Evolutionary conservation across 2,888 invertebrate species (phyloP).

Genomic region (Drosophila nigritarsus): DNA sequence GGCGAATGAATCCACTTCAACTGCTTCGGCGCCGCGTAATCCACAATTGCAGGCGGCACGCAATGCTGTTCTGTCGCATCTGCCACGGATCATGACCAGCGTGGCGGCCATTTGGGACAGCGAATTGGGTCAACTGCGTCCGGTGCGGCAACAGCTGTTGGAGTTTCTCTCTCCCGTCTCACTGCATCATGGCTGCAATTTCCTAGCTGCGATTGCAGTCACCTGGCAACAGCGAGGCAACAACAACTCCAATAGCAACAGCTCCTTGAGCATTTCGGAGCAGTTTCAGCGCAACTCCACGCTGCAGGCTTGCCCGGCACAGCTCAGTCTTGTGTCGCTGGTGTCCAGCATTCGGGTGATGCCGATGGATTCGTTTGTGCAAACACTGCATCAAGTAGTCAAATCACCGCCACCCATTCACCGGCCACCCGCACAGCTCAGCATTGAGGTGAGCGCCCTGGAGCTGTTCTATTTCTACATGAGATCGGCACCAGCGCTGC

Average conservation of each 20-base stretch:
- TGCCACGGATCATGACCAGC: constrained; percentile 92
- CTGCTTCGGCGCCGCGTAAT: constrained; percentile 80
- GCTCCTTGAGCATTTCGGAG: constrained; percentile 71
- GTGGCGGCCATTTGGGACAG: constrained; percentile 93
- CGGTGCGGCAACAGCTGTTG: constrained; percentile 91
- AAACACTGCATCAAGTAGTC: constrained; percentile 92
- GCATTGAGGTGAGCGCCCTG: constrained; percentile 92
- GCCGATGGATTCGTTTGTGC: constrained; percentile 93
- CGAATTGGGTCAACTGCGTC: constrained; percentile 86
- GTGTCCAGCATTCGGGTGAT: constrained; percentile 93
- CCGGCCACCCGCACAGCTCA: constrained; percentile 87
- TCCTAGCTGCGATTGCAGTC: constrained; percentile 92
- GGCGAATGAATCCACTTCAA: constrained; percentile 62
- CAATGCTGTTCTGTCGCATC: constrained; percentile 90
- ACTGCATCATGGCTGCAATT: constrained; percentile 92
- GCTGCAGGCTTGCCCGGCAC: constrained; percentile 88
- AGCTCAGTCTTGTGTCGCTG: constrained; percentile 91
- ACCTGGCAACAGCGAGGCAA: constrained; percentile 92
- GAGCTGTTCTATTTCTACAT: constrained; percentile 92
- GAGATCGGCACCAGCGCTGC: constrained; percentile 89
- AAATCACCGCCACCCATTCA: constrained; percentile 90
- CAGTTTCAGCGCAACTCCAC: constrained; percentile 83
- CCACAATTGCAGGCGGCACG: constrained; percentile 87
- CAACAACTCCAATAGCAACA: constrained; percentile 76
- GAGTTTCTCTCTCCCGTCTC: constrained; percentile 94